A percentile compares a stretch with the other conserved stretches of the same genome.
Conservation (phyloP, 92 coral and sea anemone species). For the Paragorgia papillata region DNA sequence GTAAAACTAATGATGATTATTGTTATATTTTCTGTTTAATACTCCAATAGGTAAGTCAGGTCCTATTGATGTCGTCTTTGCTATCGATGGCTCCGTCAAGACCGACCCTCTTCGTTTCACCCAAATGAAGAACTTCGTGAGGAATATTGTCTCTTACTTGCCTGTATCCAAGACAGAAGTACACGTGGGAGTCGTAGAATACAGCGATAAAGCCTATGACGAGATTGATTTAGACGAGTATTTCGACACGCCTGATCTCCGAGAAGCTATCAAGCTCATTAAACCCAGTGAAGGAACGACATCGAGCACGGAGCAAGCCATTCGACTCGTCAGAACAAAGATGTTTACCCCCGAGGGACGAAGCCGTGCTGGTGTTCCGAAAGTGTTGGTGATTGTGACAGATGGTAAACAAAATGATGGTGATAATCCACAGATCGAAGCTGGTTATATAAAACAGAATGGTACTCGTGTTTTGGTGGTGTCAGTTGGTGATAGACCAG, state of each 20-base stretch:
- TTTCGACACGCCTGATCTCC: neutral
- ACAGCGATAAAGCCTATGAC: conserved; percentile 33
- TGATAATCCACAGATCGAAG: conserved; percentile 31
- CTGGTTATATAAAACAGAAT: conserved; percentile 9
- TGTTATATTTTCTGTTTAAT: no score
- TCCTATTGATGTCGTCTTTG: conserved; percentile 40
- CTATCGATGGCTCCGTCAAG: conserved; percentile 33
- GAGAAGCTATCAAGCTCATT: conserved; percentile 22
- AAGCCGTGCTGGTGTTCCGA: conserved; percentile 32
- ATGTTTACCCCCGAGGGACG: neutral
- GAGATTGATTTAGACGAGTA: conserved; percentile 21
- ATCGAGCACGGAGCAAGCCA: conserved; percentile 14
- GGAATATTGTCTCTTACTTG: conserved; percentile 14
- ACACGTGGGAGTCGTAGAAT: conserved; percentile 35
- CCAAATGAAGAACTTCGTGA: conserved; percentile 33
- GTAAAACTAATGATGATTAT: no score
- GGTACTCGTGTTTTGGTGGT: conserved; percentile 33
- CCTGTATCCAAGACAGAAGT: conserved; percentile 30
- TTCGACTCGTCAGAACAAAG: neutral
- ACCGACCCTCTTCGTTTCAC: conserved; percentile 27
- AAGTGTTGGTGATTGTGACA: conserved; percentile 46
- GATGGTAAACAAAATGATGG: conserved; percentile 36
- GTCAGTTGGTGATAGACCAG: conserved; percentile 15
- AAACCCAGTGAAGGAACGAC: conserved; percentile 34
- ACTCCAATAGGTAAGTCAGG: conserved; percentile 45